Percentiles rank a stretch among this genome's conserved stretches.
Conservation (phyloP, 2,113 vertebrate species). For the Sminthopsis crassicaudata region DNA sequence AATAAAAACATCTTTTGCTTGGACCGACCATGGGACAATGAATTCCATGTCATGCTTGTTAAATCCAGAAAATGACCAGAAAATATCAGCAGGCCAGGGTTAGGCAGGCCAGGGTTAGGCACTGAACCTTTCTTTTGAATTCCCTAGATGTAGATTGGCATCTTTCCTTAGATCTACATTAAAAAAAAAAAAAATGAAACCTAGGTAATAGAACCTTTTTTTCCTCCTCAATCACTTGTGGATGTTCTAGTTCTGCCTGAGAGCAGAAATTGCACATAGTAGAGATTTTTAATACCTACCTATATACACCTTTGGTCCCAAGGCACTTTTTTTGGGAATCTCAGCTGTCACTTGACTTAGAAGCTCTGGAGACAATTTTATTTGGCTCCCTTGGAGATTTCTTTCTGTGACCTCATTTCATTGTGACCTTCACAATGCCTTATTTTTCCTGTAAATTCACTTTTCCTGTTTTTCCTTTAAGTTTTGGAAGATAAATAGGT, state of each 20-base stretch:
- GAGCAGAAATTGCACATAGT: not conserved
- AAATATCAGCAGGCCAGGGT: not conserved
- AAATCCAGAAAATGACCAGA: constrained; percentile 34
- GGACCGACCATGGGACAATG: constrained; percentile 12
- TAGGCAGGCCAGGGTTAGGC: not conserved
- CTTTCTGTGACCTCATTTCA: constrained; percentile 51
- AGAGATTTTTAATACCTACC: constrained; percentile 23
- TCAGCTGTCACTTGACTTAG: constrained; percentile 37
- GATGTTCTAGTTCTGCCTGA: not conserved
- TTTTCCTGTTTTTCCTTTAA: not conserved
- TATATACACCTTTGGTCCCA: constrained; percentile 28
- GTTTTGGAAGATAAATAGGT: constrained; percentile 23
- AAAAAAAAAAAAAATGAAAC: constrained; percentile 16
- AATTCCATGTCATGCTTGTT: constrained; percentile 39
- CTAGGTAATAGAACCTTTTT: not conserved
- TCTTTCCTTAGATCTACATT: not conserved
- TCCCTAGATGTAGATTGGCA: not conserved
- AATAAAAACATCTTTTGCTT: constrained; percentile 45
- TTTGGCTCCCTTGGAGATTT: constrained; percentile 16
- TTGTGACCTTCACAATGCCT: constrained; percentile 31
- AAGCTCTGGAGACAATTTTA: constrained; percentile 38
- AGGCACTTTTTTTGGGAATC: constrained; percentile 6
- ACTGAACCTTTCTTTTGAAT: not conserved
- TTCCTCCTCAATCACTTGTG: constrained; percentile 12
- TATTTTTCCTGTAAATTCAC: constrained; percentile 24